Conservation (phyloP, 2,113 vertebrate genomes). For the Brachirus orientalis region DNA sequence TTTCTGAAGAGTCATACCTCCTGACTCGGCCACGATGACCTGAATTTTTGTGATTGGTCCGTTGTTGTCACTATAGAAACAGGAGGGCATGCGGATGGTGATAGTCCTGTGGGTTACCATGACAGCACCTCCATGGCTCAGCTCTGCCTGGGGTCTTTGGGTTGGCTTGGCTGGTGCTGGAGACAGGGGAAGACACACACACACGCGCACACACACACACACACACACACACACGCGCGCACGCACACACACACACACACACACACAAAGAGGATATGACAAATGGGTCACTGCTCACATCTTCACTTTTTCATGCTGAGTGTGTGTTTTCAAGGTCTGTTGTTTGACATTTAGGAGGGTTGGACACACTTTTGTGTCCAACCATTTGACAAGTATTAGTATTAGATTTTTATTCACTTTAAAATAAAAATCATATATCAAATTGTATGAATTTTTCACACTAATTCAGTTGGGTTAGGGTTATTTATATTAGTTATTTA, state of each 20-base stretch:
- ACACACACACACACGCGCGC: conserved; percentile 25
- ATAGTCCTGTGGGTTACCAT: conserved; percentile 91
- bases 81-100: conserved; percentile 91
- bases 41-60: conserved; percentile 94
- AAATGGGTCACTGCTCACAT: too few species aligned
- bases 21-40: conserved; percentile 92
- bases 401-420: too few species aligned
- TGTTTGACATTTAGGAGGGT: too few species aligned
- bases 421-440: too few species aligned
- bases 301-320: too few species aligned
- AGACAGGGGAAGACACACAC: conserved; percentile 22
- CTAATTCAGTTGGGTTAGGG: too few species aligned
- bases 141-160: conserved; percentile 85
- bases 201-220: conserved; percentile 31
- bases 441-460: too few species aligned
- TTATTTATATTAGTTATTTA: too few species aligned
- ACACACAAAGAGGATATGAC: too few species aligned
- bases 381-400: too few species aligned
- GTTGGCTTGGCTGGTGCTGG: conserved; percentile 87
- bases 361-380: too few species aligned
- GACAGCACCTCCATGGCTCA: conserved; percentile 84
- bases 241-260: conserved; percentile 24
- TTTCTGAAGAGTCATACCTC: conserved; percentile 83
- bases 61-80: conserved; percentile 94
- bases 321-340: too few species aligned